Base-by-base conservation (phyloP, 2,888 invertebrate species). In the Acrocyrtus sp. region DNA sequence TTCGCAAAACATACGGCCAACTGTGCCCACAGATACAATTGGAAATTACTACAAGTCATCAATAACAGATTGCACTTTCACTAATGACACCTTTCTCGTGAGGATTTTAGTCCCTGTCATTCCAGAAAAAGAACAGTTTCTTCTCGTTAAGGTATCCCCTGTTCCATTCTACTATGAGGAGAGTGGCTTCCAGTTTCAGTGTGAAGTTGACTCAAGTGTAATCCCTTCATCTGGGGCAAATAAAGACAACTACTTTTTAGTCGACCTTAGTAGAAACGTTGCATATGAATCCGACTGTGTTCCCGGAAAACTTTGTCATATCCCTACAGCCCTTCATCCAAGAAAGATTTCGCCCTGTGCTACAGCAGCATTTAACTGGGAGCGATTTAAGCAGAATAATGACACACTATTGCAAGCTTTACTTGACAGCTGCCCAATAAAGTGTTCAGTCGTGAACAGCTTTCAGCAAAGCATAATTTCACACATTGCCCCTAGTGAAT, bases 61-160 rank as follows among this genome's bases (percentile, higher is more conserved):
- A 0, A n/a, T 76, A 10, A 70, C 76, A 19, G 76, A 76, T 41
- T 76, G 76, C 45, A 74, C 74, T 3, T 74, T 70, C 34, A 74
- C 74, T 3, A 70, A 74, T 26, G 69, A 58, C 39, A 74, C 63
- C 1, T 56, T 76, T 58, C 15, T 74, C 3, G 72, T 74, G 0
- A 54, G 76, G 50, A 70, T 74, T 22, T 48, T 76, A 12, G 48
- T 76, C 19, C 76, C 76, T 6, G 62, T 74, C n/a, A 48, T 70
- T 34, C 26, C 50, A 5, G 15, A 53, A 17, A 45, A 24, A 6
- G 56, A 65, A 29, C 53, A 51, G 22, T 73, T 57, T 56, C 27
- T 27, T 5, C 24, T 76, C n/a, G 41, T 45, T 15, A 51, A 66
- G 39, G 21, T 76, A 4, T 21, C 43, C 2, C 51, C 74, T 4